A percentile compares a stretch with the other conserved stretches of the same genome.
These are phyloP conservation scores for Adrianichthys oophorus DNA, from an alignment of 2,797 vertebrate genomes.

Conservation along the genomic window DNA sequence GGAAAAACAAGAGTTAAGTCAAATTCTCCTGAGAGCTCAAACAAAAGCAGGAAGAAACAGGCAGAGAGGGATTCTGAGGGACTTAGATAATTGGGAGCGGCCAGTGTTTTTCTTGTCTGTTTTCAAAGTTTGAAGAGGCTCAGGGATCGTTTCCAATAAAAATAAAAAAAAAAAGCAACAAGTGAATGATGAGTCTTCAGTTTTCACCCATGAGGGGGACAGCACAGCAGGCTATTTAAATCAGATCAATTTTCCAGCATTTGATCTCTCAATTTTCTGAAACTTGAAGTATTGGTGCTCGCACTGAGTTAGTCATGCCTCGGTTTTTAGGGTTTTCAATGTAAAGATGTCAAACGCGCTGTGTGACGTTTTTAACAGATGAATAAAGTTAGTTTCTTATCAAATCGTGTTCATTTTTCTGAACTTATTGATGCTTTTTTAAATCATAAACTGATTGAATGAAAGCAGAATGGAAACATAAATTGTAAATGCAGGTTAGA, in stretches of 20 bases:
- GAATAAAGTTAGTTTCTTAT: too few relatives aligned
- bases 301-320: constrained; percentile 5
- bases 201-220: constrained; percentile 40
- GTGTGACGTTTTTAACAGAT: too few relatives aligned
- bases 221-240: constrained; percentile 23
- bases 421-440: too few relatives aligned
- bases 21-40: constrained; percentile 25
- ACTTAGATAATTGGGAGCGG: constrained; percentile 25
- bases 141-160: constrained; percentile 38
- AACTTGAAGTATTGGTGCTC: constrained; percentile 2
- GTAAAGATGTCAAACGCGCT: too few relatives aligned
- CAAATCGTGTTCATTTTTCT: too few relatives aligned
- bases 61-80: constrained; percentile 9
- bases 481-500: too few relatives aligned
- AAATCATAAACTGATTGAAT: too few relatives aligned
- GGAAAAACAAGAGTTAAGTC: constrained; percentile 30
- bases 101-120: constrained; percentile 48
- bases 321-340: neutral
- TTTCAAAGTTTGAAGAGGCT: constrained; percentile 32
- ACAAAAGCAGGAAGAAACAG: constrained; percentile 38
- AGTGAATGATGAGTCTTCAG: constrained; percentile 32
- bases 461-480: too few relatives aligned
- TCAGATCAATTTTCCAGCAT: constrained; percentile 24
- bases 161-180: constrained; percentile 40
- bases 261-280: constrained; percentile 26